phyloP scores from a whole-genome alignment of 2,797 vertebrate species.

The Coluber constrictor region DNA sequence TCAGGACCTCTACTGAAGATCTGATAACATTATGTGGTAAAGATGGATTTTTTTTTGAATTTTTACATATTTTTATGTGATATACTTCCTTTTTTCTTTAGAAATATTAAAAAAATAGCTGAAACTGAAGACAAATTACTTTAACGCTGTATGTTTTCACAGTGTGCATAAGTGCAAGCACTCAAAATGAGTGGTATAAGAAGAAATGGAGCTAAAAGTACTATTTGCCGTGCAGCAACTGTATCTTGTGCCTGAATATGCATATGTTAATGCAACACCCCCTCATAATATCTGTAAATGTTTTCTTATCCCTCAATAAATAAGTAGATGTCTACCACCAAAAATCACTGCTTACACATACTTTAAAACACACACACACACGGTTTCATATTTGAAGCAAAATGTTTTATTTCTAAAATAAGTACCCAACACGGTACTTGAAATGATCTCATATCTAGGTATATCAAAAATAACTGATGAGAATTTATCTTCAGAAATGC shows the following conservation, averaged over 20 bases:
- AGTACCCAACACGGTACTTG: neutral
- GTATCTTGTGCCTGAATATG: neutral
- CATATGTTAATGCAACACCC: neutral
- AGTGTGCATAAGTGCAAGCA: neutral
- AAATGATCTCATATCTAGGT: neutral
- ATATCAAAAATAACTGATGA: neutral
- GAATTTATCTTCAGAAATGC: neutral
- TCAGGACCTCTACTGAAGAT: neutral
- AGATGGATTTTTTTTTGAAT: neutral
- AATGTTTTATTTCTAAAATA: neutral
- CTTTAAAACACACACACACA: neutral
- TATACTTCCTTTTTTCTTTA: neutral
- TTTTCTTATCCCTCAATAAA: neutral
- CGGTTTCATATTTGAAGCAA: neutral
- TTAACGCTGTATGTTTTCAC: neutral
- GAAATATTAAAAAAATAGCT: neutral
- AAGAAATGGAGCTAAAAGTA: neutral
- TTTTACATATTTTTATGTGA: neutral
- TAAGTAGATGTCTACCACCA: constrained; percentile 10
- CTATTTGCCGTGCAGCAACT: neutral
- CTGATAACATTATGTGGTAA: neutral
- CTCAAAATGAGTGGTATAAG: neutral
- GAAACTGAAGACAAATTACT: neutral
- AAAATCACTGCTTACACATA: neutral
- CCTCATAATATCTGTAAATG: neutral